Evolutionary conservation across 2,113 vertebrate genomes (phyloP).

Genomic region (Anser cygnoides): DNA sequence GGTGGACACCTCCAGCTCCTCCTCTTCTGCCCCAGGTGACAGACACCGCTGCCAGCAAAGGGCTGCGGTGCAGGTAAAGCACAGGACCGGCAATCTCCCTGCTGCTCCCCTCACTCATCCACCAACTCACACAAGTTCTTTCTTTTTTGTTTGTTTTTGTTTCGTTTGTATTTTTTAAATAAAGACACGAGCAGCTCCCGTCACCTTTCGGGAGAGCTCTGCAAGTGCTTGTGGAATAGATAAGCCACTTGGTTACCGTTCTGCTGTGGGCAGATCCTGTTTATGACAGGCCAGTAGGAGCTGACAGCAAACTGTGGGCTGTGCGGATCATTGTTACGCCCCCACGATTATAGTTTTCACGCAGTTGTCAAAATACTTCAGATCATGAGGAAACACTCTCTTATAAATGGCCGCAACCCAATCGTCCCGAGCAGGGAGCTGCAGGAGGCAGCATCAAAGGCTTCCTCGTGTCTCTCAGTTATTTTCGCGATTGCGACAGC

Average conservation of each 20-base stretch:
- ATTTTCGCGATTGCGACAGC: background rate
- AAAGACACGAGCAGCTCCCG: background rate
- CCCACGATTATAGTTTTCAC: background rate
- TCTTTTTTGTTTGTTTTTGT: background rate
- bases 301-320: background rate
- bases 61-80: background rate
- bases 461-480: conserved; percentile 13
- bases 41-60: rapidly evolving
- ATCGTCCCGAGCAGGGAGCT: background rate
- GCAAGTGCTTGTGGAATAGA: background rate
- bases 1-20: background rate
- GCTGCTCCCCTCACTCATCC: background rate
- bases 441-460: conserved; percentile 47
- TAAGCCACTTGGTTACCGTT: background rate
- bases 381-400: conserved; percentile 15
- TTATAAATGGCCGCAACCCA: conserved; percentile 10
- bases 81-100: background rate
- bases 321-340: background rate
- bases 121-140: background rate
- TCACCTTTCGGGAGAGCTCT: background rate
- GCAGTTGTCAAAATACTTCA: conserved; percentile 41
- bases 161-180: background rate
- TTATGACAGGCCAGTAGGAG: conserved; percentile 26
- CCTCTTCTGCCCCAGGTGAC: background rate
- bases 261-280: background rate